phyloP scores from a whole-genome alignment of 2,888 invertebrate species.

The Tenthredo mesomela region DNA sequence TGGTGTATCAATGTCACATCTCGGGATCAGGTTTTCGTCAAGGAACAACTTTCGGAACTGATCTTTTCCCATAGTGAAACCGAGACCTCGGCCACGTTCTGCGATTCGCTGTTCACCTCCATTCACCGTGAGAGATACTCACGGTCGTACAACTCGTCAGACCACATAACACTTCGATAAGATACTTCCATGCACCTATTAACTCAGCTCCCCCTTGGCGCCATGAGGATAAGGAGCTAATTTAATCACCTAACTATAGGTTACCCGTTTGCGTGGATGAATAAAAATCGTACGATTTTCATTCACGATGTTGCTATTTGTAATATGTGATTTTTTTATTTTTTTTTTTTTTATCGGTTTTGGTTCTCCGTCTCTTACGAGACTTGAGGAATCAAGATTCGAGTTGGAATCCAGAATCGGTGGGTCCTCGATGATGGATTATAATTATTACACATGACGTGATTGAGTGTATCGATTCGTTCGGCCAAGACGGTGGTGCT shows the following conservation, averaged over 20 bases:
- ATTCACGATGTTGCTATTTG: too few species aligned
- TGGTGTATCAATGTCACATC: conserved; percentile 40
- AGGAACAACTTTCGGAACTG: conserved; percentile 16
- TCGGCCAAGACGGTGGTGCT: conserved; percentile 18
- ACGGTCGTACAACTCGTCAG: neutral
- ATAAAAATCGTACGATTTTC: neutral
- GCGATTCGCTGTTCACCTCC: neutral
- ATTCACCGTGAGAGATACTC: conserved; percentile 31
- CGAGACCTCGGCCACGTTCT: neutral
- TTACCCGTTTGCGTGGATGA: neutral
- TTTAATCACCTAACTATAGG: neutral
- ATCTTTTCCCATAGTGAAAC: conserved; percentile 19
- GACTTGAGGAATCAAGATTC: neutral
- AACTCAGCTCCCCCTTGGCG: neutral
- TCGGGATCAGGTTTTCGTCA: conserved; percentile 16
- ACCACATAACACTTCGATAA: neutral
- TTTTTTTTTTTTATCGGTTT: neutral
- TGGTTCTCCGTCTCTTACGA: neutral
- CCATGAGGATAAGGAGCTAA: neutral
- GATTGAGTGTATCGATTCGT: conserved; percentile 28
- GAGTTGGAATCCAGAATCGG: neutral
- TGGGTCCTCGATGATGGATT: conserved; percentile 16
- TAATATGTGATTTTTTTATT: neutral
- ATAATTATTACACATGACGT: conserved; percentile 39
- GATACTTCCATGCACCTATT: neutral